Conservation (phyloP, 2,888 invertebrate genomes). For the Clunio marinus region DNA sequence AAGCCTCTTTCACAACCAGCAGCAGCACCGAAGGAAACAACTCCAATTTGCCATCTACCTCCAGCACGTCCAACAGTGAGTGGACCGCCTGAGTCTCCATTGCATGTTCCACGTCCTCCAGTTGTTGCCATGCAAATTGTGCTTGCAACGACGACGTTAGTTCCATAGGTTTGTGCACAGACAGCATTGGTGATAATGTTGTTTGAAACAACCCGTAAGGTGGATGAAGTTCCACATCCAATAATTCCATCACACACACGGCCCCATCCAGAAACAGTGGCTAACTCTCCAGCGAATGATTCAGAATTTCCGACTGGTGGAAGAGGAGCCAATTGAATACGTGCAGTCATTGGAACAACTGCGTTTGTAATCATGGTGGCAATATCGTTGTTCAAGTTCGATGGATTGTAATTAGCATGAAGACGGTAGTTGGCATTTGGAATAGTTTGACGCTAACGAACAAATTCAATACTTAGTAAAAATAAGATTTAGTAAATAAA, state of each 20-base stretch:
- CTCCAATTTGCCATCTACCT: slow-evolving; percentile 44
- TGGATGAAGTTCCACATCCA: slow-evolving; percentile 43
- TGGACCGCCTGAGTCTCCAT: slow-evolving; percentile 47
- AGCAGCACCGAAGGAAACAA: slow-evolving; percentile 47
- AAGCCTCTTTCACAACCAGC: slow-evolving; percentile 47
- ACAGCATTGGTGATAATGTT: slow-evolving; percentile 46
- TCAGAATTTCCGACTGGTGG: slow-evolving; percentile 44
- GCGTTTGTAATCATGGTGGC: slow-evolving; percentile 44
- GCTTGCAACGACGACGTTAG: slow-evolving; percentile 43
- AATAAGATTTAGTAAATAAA: too few relatives aligned
- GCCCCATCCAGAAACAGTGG: slow-evolving; percentile 45
- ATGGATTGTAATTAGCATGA: slow-evolving; percentile 42
- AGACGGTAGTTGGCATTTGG: not conserved
- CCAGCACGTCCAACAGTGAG: slow-evolving; percentile 44
- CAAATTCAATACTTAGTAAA: too few relatives aligned
- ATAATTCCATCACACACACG: slow-evolving; percentile 38
- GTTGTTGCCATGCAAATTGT: slow-evolving; percentile 47
- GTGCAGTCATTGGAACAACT: slow-evolving; percentile 44
- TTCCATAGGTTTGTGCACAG: slow-evolving; percentile 43
- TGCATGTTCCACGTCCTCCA: slow-evolving; percentile 46
- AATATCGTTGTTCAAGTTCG: slow-evolving; percentile 45
- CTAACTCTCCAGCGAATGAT: slow-evolving; percentile 47
- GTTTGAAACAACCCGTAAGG: slow-evolving; percentile 44
- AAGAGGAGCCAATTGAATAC: slow-evolving; percentile 42
- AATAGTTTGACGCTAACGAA: slow-evolving; percentile 7